These are phyloP conservation scores for Trilocha varians DNA, from an alignment of 2,888 invertebrate species.

Conservation along the genomic window DNA sequence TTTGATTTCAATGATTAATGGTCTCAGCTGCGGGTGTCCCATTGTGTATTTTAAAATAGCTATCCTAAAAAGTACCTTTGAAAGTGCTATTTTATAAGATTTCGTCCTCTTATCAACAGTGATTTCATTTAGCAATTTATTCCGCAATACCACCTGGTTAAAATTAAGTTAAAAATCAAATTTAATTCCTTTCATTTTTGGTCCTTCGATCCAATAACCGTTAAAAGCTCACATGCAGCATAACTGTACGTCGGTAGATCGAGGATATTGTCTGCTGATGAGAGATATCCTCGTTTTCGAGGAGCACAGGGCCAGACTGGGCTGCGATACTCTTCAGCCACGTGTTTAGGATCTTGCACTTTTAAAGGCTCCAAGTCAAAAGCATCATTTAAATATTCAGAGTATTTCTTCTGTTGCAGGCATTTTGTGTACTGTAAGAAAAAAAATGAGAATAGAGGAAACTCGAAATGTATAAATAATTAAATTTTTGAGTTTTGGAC, in stretches of 20 bases:
- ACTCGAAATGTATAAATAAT: background rate
- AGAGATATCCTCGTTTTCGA: constrained; percentile 35
- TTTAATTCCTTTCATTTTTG: no score
- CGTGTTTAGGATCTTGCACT: constrained; percentile 3
- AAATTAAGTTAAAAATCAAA: no score
- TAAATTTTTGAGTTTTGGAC: no score
- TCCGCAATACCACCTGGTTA: no score
- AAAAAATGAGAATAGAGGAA: background rate
- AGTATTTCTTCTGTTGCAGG: constrained; percentile 37
- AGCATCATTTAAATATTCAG: constrained; percentile 36
- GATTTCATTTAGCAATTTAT: no score
- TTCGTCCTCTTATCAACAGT: no score
- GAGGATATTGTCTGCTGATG: constrained; percentile 51
- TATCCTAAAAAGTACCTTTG: no score
- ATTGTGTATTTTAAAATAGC: no score
- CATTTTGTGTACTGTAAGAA: constrained; percentile 35
- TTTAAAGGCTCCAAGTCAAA: constrained; percentile 34
- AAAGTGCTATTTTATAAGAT: no score
- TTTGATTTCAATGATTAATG: no score
- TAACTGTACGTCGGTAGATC: constrained; percentile 52
- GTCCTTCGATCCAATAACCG: no score
- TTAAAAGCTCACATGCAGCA: constrained; percentile 37
- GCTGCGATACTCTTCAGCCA: constrained; percentile 9
- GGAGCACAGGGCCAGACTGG: constrained; percentile 55
- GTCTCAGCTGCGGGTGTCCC: no score